Evolutionary conservation across 2,888 invertebrate genomes (phyloP).

Genomic region (Idaea straminata): DNA sequence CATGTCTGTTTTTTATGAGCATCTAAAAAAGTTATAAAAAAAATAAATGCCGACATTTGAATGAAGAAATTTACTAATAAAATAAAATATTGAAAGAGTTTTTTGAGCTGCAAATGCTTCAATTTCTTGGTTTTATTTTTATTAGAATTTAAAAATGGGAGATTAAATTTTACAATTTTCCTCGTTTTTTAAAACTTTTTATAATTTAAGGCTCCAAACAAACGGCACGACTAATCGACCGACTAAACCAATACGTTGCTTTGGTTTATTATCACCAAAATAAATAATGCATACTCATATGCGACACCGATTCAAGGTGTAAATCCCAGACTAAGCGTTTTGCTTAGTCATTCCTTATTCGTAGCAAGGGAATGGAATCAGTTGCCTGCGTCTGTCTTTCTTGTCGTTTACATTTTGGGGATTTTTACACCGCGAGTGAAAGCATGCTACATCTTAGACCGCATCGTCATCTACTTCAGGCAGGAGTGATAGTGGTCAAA

Average conservation of each 20-base stretch:
- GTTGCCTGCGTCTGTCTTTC: too few relatives aligned
- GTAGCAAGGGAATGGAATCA: too few relatives aligned
- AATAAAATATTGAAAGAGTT: not conserved
- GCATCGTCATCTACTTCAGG: too few relatives aligned
- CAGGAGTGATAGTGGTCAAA: too few relatives aligned
- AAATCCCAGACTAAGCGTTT: too few relatives aligned
- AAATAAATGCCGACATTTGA: not conserved
- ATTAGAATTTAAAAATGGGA: conserved; percentile 8
- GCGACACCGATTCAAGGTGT: too few relatives aligned
- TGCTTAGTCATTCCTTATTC: too few relatives aligned
- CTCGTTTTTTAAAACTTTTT: not conserved
- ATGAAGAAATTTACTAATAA: not conserved
- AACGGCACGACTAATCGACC: not conserved
- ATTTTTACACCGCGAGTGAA: too few relatives aligned
- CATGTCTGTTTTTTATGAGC: conserved; percentile 15
- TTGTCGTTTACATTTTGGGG: too few relatives aligned
- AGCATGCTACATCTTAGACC: too few relatives aligned
- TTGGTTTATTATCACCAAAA: not conserved
- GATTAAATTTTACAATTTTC: not conserved
- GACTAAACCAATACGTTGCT: not conserved
- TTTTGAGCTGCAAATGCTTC: not conserved
- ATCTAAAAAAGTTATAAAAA: conserved; percentile 2
- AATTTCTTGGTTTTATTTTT: conserved; percentile 26
- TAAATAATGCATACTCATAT: too few relatives aligned
- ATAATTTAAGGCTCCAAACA: not conserved